A percentile compares a stretch with the other conserved stretches of the same genome.
These are phyloP conservation scores for Delia radicum DNA, from an alignment of 1,140 invertebrate genomes.

Conservation along the genomic window DNA sequence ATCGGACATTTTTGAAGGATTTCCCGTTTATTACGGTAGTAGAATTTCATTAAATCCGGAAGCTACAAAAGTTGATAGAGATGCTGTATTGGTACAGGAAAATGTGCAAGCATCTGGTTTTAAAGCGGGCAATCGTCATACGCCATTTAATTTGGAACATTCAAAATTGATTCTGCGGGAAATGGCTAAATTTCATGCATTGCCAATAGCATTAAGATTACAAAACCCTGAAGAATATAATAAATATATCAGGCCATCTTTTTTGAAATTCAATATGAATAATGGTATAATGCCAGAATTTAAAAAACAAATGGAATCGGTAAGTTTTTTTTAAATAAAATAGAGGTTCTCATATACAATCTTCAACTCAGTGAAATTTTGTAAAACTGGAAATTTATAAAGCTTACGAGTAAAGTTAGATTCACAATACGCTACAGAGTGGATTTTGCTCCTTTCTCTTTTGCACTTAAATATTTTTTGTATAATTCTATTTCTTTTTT, in stretches of 20 bases:
- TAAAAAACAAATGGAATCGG: conserved; percentile 27
- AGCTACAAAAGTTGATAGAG: conserved; percentile 57
- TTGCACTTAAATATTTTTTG: too few relatives aligned
- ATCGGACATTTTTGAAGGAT: conserved; percentile 54
- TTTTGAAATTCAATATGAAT: conserved; percentile 47
- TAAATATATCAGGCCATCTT: conserved; percentile 51
- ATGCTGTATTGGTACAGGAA: conserved; percentile 62
- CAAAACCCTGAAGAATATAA: conserved; percentile 60
- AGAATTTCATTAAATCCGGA: conserved; percentile 56
- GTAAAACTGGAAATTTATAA: not conserved
- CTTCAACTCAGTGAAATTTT: too few relatives aligned
- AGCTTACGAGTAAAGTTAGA: not conserved
- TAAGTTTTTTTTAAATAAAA: conserved; percentile 18
- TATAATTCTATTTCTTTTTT: too few relatives aligned
- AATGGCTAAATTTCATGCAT: conserved; percentile 62
- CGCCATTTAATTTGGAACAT: conserved; percentile 59
- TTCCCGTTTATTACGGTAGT: conserved; percentile 61
- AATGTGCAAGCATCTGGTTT: conserved; percentile 60
- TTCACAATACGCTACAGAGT: not conserved
- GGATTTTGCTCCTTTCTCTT: too few relatives aligned
- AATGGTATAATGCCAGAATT: conserved; percentile 31
- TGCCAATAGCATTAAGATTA: conserved; percentile 60
- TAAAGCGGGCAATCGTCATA: conserved; percentile 56
- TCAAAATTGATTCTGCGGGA: conserved; percentile 57
- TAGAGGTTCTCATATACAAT: too few relatives aligned